Evolutionary conservation across 2,113 vertebrate genomes (phyloP), one percentile per base, ranked within the genome.

Genomic region (Spea bombifrons): DNA sequence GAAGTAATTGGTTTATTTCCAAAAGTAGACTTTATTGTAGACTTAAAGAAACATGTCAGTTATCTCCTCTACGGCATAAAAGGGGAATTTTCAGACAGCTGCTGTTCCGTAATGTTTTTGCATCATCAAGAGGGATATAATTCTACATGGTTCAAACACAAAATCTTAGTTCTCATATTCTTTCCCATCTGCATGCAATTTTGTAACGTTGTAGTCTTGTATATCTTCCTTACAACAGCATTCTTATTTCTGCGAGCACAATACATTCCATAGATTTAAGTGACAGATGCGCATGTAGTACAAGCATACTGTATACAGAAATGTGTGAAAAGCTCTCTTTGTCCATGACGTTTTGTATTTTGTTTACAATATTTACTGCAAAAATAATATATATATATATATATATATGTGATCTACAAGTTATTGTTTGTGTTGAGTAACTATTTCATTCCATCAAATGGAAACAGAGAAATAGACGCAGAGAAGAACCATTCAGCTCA

Each of bases 211-310:
- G 0, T 80, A 76, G 68, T 71, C 65, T 82, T 80, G 83, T 81
- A 75, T 82, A 76, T 80, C 78, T 84, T 87, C 84, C 79, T 79
- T 85, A 82, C 80, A 87, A 87, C 80, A 59, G 77, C 73, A 82
- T 82, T 83, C 82, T 72, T 80, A 79, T 77, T 76, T 84, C 84
- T 69, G 80, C 79, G 75, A 84, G 80, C 65, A 82, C 75, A 67
- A 63, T 68, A 76, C 83, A 73, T 82, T 85, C 65, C 73, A 83
- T 85, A 84, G 86, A 77, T 86, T 75, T 83, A 84, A 87, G 83
- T 85, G 83, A 86, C 85, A 87, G 81, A 77, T 84, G 82, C 73
- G 77, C 70, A 73, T 80, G 64, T 73, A 73, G 57, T 73, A 80
- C 77, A 67, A 73, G 77, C 70, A 73, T 67, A 80, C 63, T 73